Conservation (phyloP, 1,140 invertebrate genomes). For the Brachionus asplanchnoidis region DNA sequence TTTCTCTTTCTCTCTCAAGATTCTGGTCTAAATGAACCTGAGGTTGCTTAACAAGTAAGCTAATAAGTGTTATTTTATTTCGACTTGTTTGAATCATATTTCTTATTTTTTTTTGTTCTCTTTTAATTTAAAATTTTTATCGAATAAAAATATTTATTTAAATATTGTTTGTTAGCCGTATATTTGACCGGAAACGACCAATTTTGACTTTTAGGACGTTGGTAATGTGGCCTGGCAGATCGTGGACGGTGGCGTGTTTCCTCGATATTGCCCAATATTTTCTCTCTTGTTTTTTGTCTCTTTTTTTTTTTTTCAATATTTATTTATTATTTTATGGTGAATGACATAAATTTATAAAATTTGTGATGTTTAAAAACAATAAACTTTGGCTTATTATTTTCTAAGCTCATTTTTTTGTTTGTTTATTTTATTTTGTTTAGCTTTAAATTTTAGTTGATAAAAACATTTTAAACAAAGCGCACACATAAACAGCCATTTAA, state of each 20-base stretch:
- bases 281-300: no score
- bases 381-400: not conserved
- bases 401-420: not conserved
- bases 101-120: not conserved
- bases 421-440: not conserved
- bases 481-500: not conserved
- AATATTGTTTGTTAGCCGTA: not conserved
- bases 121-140: not conserved
- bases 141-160: constrained; percentile 20
- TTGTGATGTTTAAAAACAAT: constrained; percentile 29
- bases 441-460: constrained; percentile 9
- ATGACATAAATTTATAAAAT: constrained; percentile 16
- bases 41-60: not conserved
- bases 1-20: not conserved
- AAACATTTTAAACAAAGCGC: not conserved
- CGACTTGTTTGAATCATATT: constrained; percentile 30
- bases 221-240: not conserved
- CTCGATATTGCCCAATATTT: not conserved
- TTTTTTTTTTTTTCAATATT: not conserved
- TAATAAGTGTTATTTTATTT: constrained; percentile 13
- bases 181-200: not conserved
- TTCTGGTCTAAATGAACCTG: not conserved
- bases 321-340: constrained; percentile 14
- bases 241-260: not conserved
- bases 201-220: not conserved